Percentiles rank a stretch among this genome's conserved stretches.
phyloP scores from a whole-genome alignment of 2,113 vertebrate genomes.

The Xiphophorus couchianus region DNA sequence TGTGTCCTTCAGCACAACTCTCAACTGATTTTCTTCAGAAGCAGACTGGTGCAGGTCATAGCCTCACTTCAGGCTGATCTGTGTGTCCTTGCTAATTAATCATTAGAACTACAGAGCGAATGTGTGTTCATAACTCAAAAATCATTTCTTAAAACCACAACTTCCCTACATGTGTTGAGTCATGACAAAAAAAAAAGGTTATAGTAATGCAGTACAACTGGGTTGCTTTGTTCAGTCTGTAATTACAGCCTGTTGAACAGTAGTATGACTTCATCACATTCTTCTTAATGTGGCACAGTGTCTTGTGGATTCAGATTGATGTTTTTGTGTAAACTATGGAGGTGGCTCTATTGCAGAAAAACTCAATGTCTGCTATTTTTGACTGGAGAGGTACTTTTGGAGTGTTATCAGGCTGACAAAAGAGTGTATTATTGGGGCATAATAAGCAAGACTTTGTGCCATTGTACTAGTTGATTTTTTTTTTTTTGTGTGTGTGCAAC shows the following conservation, averaged over 20 bases:
- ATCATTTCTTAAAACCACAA: conserved; percentile 4
- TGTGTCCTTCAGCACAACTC: background rate
- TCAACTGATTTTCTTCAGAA: conserved; percentile 7
- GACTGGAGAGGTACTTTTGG: conserved; percentile 27
- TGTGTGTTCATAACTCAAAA: conserved; percentile 18
- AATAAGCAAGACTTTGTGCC: conserved; percentile 30
- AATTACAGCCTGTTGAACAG: conserved; percentile 29
- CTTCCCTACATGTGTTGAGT: conserved; percentile 7
- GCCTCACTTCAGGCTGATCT: conserved; percentile 30
- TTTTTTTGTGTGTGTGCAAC: conserved; percentile 14
- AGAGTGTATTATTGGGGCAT: conserved; percentile 35
- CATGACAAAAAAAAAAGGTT: conserved; percentile 11
- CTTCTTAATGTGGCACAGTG: conserved; percentile 17
- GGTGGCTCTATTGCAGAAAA: conserved; percentile 29
- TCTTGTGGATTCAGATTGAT: conserved; percentile 29
- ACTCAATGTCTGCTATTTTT: conserved; percentile 52
- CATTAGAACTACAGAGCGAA: conserved; percentile 1
- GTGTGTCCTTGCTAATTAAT: conserved; percentile 45
- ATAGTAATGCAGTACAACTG: conserved; percentile 21
- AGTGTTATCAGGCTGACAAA: conserved; percentile 41
- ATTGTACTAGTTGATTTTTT: conserved; percentile 51
- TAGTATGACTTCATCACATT: conserved; percentile 37
- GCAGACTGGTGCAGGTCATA: conserved; percentile 14
- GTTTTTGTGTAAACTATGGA: conserved; percentile 42
- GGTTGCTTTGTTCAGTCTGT: conserved; percentile 14